Percentiles rank a stretch among this genome's conserved stretches.
These are phyloP conservation scores for Raja brachyura DNA, from an alignment of 2,113 vertebrate genomes.

Conservation along the genomic window DNA sequence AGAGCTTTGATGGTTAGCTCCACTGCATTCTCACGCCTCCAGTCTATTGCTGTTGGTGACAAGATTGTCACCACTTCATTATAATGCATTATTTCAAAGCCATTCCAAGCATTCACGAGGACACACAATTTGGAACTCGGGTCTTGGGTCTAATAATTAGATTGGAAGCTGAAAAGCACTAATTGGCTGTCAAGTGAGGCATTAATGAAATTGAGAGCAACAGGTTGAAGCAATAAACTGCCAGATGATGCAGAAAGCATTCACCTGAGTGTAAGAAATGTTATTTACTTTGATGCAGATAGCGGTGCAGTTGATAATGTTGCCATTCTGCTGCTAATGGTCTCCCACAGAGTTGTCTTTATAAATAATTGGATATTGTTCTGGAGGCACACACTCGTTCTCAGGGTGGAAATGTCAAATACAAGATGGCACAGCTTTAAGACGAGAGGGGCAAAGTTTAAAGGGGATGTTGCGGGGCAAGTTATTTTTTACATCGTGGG, in stretches of 20 bases:
- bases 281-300: conserved; percentile 7
- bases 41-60: not conserved
- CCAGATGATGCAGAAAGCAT: not conserved
- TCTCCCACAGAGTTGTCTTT: not conserved
- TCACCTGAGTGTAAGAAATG: not conserved
- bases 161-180: conserved; percentile 10
- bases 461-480: no score
- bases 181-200: not conserved
- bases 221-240: conserved; percentile 6
- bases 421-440: no score
- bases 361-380: not conserved
- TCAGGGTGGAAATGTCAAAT: no score
- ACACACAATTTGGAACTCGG: not conserved
- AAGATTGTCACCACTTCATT: not conserved
- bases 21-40: not conserved
- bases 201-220: not conserved
- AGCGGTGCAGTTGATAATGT: not conserved
- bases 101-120: not conserved
- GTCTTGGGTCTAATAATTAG: conserved; percentile 27
- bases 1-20: not conserved
- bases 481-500: no score
- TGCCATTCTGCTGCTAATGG: conserved; percentile 19
- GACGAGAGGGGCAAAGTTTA: no score
- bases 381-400: not conserved
- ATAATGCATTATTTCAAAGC: not conserved